phyloP scores from a whole-genome alignment of 2,113 vertebrate species.

The Platysteira castanea region DNA sequence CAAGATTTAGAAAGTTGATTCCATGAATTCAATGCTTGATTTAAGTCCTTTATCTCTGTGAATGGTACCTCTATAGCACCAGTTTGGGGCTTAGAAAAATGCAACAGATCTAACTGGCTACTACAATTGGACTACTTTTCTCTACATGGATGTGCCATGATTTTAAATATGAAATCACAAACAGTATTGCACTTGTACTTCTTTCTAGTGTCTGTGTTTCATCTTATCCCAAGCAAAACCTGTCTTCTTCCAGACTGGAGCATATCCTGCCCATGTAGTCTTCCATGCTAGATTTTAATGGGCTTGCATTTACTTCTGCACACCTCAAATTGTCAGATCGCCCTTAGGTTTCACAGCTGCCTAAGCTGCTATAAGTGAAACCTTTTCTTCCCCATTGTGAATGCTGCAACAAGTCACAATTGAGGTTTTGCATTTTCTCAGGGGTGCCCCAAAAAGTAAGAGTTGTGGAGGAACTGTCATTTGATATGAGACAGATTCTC shows the following conservation, averaged over 20 bases:
- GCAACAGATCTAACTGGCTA: background rate
- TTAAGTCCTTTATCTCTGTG: background rate
- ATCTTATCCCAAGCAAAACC: background rate
- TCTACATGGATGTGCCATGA: background rate
- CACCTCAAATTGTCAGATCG: background rate
- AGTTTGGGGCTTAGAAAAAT: background rate
- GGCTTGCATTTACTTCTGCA: background rate
- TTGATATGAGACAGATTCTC: background rate
- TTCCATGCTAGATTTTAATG: background rate
- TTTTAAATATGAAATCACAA: background rate
- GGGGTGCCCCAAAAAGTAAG: background rate
- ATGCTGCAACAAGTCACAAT: background rate
- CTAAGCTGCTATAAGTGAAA: background rate
- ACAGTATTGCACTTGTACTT: background rate
- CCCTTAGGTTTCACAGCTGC: background rate
- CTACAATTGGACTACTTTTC: background rate
- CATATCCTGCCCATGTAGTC: background rate
- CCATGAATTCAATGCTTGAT: background rate
- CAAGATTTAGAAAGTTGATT: background rate
- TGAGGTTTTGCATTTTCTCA: background rate
- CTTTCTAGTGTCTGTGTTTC: background rate
- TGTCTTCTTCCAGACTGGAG: background rate
- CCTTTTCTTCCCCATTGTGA: background rate
- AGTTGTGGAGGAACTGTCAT: background rate
- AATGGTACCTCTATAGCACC: background rate